Evolutionary conservation across 2,797 vertebrate species (phyloP).

Genomic region (Glyptemys insculpta): DNA sequence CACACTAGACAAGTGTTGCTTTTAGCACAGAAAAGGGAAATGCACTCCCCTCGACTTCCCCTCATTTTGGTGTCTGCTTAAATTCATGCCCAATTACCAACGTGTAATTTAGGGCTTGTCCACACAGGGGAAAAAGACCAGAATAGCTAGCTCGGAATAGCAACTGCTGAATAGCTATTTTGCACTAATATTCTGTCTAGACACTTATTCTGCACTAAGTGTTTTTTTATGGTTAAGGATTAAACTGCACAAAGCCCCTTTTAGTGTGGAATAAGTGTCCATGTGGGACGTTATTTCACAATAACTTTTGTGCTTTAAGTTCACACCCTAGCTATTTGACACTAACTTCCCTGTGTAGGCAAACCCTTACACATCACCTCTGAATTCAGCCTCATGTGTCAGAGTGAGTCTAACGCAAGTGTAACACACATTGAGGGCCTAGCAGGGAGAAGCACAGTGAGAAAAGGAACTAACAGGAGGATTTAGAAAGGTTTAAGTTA

Average conservation of each 20-base stretch:
- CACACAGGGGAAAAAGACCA: neutral
- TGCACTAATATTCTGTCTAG: neutral
- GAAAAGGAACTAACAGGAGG: neutral
- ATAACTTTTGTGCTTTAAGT: neutral
- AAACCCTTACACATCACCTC: neutral
- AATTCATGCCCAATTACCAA: neutral
- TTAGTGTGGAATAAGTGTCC: neutral
- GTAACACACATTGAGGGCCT: neutral
- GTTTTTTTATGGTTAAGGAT: neutral
- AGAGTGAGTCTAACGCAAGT: neutral
- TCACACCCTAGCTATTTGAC: neutral
- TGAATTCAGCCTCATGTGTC: neutral
- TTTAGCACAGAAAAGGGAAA: neutral
- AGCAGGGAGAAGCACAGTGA: neutral
- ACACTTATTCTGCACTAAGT: neutral
- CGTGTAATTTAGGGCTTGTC: neutral
- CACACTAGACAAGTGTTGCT: neutral
- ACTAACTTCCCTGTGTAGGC: neutral
- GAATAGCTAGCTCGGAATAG: neutral
- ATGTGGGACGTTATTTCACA: neutral
- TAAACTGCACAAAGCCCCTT: neutral
- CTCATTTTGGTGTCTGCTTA: neutral
- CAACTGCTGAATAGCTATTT: neutral
- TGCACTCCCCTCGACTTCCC: neutral
- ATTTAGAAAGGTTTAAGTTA: neutral